Evolutionary conservation across 2,888 invertebrate species (phyloP), one percentile per base, ranked within the genome.

Genomic region (Drosophila tanythrix): DNA sequence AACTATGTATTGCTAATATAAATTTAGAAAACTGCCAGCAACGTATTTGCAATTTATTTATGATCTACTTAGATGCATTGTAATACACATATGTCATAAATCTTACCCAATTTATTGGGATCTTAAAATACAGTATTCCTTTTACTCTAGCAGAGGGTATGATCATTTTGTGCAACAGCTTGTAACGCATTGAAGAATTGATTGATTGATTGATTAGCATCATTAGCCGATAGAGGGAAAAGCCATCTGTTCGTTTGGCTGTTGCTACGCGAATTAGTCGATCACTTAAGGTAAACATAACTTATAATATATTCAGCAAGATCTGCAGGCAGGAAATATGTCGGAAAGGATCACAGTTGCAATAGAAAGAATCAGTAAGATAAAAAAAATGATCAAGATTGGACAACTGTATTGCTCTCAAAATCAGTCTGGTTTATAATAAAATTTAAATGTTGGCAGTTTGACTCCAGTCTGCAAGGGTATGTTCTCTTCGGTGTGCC

Each of bases 1-100:
- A 46, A 57, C n/a, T 31, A 25, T 59, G 55, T 29, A 70, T 62
- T 29, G 35, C 61, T 75, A 70, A 74, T 59, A 72, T 36, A 38
- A 33, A 33, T 53, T 21, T 15, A 10, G 2, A 5, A n/a, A 29
- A 27, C n/a, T n/a, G 2, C 5, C 36, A 36, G n/a, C 18, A 55
- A 11, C 18, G 25, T 55, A 4, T 38, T 56, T 27, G 8, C 35
- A 29, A 25, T 27, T 35, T 51, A 15, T 51, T 51, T 35, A 59
- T 46, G 27, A 46, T 33, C 18, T 48, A 27, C 11, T 59, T 25
- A n/a, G n/a, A 29, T 29, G 38, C n/a, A 29, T 29, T 56, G 40
- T 29, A 3, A 3, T 29, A 29, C 21, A 29, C 4, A 56, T 15
- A 10, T 40, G 38, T n/a, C 25, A 35, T 48, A 13, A 18, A 59